Percentiles rank a stretch among this genome's conserved stretches.
Conservation (phyloP, 2,113 vertebrate genomes). For the Cariama cristata region DNA sequence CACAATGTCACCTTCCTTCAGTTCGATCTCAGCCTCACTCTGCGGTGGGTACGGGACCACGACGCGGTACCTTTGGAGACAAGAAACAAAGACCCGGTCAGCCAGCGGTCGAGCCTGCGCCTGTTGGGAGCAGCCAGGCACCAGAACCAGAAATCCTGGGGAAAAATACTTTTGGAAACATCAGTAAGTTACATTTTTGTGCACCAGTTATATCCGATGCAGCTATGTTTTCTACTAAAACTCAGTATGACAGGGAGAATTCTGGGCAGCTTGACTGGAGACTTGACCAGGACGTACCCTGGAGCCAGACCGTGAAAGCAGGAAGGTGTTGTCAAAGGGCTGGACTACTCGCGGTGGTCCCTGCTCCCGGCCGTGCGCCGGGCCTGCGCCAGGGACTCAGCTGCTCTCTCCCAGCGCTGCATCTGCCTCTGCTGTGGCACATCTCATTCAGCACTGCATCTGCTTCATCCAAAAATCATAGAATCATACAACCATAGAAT, state of each 20-base stretch:
- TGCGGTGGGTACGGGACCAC: conserved; percentile 96
- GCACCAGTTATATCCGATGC: background rate
- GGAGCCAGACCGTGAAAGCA: background rate
- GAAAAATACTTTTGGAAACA: background rate
- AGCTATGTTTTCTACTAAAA: background rate
- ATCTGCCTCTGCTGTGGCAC: background rate
- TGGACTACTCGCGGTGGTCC: accelerated
- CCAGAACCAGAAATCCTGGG: background rate
- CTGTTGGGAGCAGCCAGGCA: background rate
- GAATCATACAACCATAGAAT: background rate
- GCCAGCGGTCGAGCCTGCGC: accelerated
- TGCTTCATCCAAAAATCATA: background rate
- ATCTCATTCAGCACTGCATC: background rate
- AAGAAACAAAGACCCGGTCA: background rate
- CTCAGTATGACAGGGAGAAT: background rate
- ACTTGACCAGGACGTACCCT: accelerated
- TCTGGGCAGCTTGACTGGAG: background rate
- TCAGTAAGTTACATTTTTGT: background rate
- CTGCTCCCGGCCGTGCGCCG: background rate
- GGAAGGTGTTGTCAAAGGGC: background rate
- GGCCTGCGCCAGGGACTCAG: background rate
- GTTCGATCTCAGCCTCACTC: conserved; percentile 97
- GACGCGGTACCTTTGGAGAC: conserved; percentile 87
- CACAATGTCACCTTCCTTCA: conserved; percentile 95
- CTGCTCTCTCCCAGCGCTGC: background rate